Evolutionary conservation across 1,140 invertebrate genomes (phyloP), one percentile per base, ranked within the genome.

Genomic region (Drosophila sulfurigaster): DNA sequence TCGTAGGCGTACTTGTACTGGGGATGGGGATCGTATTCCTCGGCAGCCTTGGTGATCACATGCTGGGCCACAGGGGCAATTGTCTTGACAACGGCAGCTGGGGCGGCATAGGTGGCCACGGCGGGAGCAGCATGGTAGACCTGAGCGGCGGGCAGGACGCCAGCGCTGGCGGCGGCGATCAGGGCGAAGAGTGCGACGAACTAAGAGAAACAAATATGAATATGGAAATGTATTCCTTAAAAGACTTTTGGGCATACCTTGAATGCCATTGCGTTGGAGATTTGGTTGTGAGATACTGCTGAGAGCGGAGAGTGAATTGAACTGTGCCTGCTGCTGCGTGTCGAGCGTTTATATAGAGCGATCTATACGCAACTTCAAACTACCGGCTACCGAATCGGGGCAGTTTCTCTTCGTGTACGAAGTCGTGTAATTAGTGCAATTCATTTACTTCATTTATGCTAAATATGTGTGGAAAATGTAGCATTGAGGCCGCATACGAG

Each of bases 1-100:
- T 95, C 95, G 93, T 96, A 96, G 20, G 94, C 94, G 93, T 94
- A 96, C 89, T 91, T 91, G 91, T 94, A 94, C 81, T 94, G 93
- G 11, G 90, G 86, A 77, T 86, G 82, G 52, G 87, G 86, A 43
- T 90, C 87, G 80, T 88, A 91, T 68, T 90, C 87, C 63, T 90
- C 87, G 41, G 52, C 82, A 43, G 70, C 76, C 82, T 90, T 90
- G 67, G 86, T 60, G 43, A 80, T 71, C 35, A 91, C 78, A 15
- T 79, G 82, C 59, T 82, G 82, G 45, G 79, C 73, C 54, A 72
- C 71, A 1, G 60, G 69, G 28, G 60, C 74, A 15, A 82, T 52
- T 1, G 70, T 74, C 71, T 78, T 74, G 20, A 75, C 79, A 13
- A 81, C 82, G 32, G 81, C 75, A 15, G 91, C 65, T 51, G 85